A percentile compares a stretch with the other conserved stretches of the same genome.
Conservation (phyloP, 2,797 vertebrate genomes). For the Champsocephalus esox region DNA sequence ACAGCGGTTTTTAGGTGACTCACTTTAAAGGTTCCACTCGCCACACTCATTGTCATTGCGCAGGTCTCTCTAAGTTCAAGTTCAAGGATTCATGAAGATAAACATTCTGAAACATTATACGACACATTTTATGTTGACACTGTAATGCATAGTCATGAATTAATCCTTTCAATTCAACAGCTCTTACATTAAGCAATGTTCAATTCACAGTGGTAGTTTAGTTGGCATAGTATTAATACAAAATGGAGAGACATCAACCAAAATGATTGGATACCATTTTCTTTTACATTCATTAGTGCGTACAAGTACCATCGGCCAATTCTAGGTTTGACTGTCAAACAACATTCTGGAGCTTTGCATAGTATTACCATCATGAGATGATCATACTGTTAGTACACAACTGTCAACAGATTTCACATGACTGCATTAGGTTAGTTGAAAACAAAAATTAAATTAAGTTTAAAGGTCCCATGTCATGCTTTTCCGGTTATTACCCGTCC, state of each 20-base stretch:
- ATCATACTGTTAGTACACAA: not conserved
- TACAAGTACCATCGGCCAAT: not conserved
- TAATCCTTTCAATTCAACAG: not conserved
- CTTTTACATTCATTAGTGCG: not conserved
- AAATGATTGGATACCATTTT: not conserved
- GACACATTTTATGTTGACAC: not conserved
- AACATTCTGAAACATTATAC: not conserved
- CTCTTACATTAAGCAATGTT: not conserved
- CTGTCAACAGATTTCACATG: too few relatives aligned
- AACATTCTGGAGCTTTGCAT: slow-evolving; percentile 5
- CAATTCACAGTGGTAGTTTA: slow-evolving; percentile 53
- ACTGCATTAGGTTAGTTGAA: too few relatives aligned
- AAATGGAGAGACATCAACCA: not conserved
- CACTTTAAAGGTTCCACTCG: slow-evolving; percentile 1
- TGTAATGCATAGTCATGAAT: not conserved
- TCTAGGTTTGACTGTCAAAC: not conserved
- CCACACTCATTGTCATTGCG: slow-evolving; percentile 9
- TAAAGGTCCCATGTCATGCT: too few relatives aligned
- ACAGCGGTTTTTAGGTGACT: slow-evolving; percentile 1
- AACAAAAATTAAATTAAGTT: too few relatives aligned
- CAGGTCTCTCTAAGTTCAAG: not conserved
- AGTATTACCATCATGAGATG: not conserved
- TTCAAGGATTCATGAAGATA: not conserved
- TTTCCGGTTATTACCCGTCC: too few relatives aligned
- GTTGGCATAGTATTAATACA: slow-evolving; percentile 18